Evolutionary conservation across 1,140 invertebrate genomes (phyloP), one percentile per base, ranked within the genome.

Genomic region (Brachionus koreanus): DNA sequence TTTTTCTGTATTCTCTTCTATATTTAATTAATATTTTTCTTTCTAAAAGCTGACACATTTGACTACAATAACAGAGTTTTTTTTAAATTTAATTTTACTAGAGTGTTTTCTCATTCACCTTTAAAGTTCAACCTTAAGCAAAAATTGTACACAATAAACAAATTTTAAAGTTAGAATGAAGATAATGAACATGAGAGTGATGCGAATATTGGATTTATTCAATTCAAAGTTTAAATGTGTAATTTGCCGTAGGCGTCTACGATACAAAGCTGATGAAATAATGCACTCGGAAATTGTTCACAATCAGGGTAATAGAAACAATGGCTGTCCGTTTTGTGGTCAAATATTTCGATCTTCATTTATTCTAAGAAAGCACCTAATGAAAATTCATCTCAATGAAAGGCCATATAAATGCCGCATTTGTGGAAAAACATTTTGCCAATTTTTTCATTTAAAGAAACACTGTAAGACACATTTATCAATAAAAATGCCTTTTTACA

Each of bases 181-280:
- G 25, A 19, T 69, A 23, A 61, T 37, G 9, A 4, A 46, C 13
- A 29, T 13, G 10, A 23, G 43, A 61, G 10, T 65, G 23, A 79
- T 79, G 4, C 46, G 6, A 79, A 61, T 19, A 42, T 13, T 79
- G 49, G 76, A 79, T 6, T 16, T 79, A 25, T 79, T 79, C 25
- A 79, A 79, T 79, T 79, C 76, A 10, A 79, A 79, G 33, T 79
- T 61, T 61, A 61, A 65, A 10, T 79, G 76, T 29, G 19, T n/a
- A 25, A 79, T 79, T 13, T 79, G 76, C 16, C 35, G 76, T 9
- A 79, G 43, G 29, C 35, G 39, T 19, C 19, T 79, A 13, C 19
- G 76, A 12, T 61, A 43, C 33, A 79, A 79, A 12, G 76, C 76
- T 13, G 76, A 79, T 25, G 76, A 79, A 79, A 79, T 79, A 61